These are phyloP conservation scores for Lacanobia oleracea DNA, from an alignment of 2,888 invertebrate species.

Conservation along the genomic window DNA sequence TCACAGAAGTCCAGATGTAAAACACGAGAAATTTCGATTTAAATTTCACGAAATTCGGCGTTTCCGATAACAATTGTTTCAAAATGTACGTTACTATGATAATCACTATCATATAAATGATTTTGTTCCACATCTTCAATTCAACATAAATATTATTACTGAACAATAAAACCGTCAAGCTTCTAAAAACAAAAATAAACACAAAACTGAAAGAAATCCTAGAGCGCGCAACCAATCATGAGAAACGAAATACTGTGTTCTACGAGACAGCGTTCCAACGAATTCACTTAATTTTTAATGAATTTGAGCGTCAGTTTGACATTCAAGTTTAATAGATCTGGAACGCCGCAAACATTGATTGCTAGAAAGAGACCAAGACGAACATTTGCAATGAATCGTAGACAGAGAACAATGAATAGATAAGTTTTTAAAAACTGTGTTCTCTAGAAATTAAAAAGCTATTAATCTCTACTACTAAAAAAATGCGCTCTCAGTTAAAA, in stretches of 20 bases:
- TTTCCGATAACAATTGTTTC: conserved; percentile 88
- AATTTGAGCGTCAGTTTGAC: conserved; percentile 47
- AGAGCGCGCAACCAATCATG: conserved; percentile 64
- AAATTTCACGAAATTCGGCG: conserved; percentile 88
- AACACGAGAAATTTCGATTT: conserved; percentile 88
- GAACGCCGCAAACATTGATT: conserved; percentile 52
- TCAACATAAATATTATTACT: conserved; percentile 43
- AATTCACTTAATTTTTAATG: conserved; percentile 2
- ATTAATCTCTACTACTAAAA: too few species aligned
- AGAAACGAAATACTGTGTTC: conserved; percentile 60
- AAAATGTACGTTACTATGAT: conserved; percentile 83
- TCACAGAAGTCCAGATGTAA: conserved; percentile 85
- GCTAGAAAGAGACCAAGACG: conserved; percentile 24
- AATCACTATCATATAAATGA: conserved; percentile 82
- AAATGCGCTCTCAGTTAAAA: too few species aligned
- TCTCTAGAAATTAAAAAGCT: too few species aligned
- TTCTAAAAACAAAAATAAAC: conserved; percentile 67
- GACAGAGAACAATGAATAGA: too few species aligned
- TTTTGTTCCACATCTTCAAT: conserved; percentile 84
- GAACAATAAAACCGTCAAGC: conserved; percentile 52
- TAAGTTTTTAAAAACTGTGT: too few species aligned
- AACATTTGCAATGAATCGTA: conserved; percentile 1
- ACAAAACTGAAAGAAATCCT: conserved; percentile 57
- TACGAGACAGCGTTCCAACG: conserved; percentile 48
- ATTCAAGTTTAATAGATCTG: conserved; percentile 16